phyloP scores from a whole-genome alignment of 2,888 invertebrate species.

The Polydrusus tereticollis region DNA sequence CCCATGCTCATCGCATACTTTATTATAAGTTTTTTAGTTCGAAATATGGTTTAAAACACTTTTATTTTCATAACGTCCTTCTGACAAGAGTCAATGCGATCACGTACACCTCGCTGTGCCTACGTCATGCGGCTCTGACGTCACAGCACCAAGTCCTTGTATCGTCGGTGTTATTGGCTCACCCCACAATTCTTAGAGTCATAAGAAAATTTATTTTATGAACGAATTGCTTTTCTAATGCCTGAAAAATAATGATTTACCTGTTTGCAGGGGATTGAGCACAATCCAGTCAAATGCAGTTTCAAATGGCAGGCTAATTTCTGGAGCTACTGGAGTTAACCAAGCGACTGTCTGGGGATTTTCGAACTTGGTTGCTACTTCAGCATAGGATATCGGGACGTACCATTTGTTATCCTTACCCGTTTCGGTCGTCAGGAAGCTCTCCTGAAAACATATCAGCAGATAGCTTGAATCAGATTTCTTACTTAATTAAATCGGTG shows the following conservation, averaged over 20 bases:
- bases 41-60: too few species aligned
- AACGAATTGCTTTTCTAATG: too few species aligned
- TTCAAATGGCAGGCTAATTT: constrained; percentile 47
- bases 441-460: constrained; percentile 37
- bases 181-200: too few species aligned
- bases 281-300: constrained; percentile 70
- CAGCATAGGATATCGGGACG: constrained; percentile 70
- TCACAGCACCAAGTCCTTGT: too few species aligned
- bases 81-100: too few species aligned
- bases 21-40: too few species aligned
- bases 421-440: constrained; percentile 33
- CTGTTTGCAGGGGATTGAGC: constrained; percentile 75
- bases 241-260: constrained; percentile 61
- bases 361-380: constrained; percentile 62
- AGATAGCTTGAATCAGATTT: neutral
- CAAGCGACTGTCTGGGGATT: constrained; percentile 69
- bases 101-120: too few species aligned
- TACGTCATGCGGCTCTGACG: too few species aligned
- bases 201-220: too few species aligned
- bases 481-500: neutral
- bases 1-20: too few species aligned
- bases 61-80: too few species aligned
- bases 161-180: too few species aligned
- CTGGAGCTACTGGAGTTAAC: constrained; percentile 62
- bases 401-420: constrained; percentile 66